Conservation (phyloP, 2,888 invertebrate species). For the Harmothoe impar region DNA sequence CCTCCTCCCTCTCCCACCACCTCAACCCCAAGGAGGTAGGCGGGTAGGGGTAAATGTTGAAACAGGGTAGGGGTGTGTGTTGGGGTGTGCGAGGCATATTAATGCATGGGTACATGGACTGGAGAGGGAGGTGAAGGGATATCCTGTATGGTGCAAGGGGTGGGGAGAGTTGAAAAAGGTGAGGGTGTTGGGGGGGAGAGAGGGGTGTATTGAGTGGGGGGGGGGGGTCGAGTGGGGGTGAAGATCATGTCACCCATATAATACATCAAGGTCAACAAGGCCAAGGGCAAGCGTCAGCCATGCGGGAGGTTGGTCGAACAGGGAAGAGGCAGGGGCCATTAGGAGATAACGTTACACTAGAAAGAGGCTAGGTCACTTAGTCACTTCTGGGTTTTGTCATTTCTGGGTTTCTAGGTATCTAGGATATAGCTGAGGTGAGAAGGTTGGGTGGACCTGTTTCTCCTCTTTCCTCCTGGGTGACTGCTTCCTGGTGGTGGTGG, state of each 20-base stretch:
- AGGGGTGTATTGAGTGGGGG: neutral
- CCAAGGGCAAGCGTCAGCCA: neutral
- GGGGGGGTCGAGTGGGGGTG: neutral
- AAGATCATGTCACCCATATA: neutral
- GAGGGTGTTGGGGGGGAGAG: neutral
- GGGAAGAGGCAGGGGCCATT: too few relatives aligned
- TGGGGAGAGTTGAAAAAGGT: neutral
- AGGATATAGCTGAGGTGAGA: neutral
- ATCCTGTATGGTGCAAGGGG: neutral
- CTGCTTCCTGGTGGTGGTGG: neutral
- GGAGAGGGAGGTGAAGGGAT: neutral
- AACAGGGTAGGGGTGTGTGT: neutral
- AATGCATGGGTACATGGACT: neutral
- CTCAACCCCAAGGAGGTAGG: too few relatives aligned
- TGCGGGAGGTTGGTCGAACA: too few relatives aligned
- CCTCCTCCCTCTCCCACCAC: too few relatives aligned
- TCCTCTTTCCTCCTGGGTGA: neutral
- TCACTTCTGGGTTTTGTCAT: neutral
- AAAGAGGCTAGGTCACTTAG: too few relatives aligned
- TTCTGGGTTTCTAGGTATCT: conserved; percentile 26
- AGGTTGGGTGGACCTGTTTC: neutral
- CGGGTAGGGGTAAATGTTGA: too few relatives aligned
- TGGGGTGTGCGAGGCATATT: neutral
- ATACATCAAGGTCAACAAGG: neutral
- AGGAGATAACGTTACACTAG: too few relatives aligned